Conservation (phyloP, 2,797 vertebrate genomes). For the Cyprinella venusta region DNA sequence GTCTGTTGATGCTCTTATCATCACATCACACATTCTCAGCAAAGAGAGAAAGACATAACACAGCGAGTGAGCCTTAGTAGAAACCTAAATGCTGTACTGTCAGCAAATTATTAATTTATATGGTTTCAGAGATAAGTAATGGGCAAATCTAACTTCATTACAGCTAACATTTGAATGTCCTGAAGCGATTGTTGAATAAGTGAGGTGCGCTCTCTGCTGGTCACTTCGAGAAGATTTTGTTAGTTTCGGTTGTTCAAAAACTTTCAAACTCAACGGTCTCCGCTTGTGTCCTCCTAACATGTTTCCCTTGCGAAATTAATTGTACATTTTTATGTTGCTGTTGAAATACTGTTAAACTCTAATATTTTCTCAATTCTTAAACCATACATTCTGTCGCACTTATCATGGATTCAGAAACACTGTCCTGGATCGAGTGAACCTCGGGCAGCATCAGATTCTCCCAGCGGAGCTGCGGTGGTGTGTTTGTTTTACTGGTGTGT, state of each 20-base stretch:
- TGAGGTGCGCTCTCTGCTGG: conserved; percentile 50
- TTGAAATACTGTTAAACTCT: not conserved
- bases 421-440: conserved; percentile 64
- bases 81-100: not conserved
- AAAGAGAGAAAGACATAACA: not conserved
- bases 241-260: not conserved
- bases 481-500: conserved; percentile 83
- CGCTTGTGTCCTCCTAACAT: not conserved
- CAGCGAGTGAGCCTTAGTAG: not conserved
- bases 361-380: not conserved
- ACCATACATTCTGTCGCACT: not conserved
- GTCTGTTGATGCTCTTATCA: not conserved
- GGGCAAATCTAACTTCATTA: not conserved
- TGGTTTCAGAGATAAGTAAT: not conserved
- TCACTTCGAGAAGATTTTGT: conserved; percentile 43
- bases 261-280: not conserved
- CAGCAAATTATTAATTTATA: not conserved
- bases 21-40: not conserved
- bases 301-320: not conserved
- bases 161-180: not conserved
- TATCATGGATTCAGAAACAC: conserved; percentile 40
- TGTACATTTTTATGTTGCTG: not conserved
- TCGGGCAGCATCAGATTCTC: conserved; percentile 62
- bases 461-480: conserved; percentile 70
- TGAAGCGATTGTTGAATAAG: conserved; percentile 24